These are phyloP conservation scores for Emys orbicularis DNA, from an alignment of 2,797 vertebrate genomes.

Conservation along the genomic window DNA sequence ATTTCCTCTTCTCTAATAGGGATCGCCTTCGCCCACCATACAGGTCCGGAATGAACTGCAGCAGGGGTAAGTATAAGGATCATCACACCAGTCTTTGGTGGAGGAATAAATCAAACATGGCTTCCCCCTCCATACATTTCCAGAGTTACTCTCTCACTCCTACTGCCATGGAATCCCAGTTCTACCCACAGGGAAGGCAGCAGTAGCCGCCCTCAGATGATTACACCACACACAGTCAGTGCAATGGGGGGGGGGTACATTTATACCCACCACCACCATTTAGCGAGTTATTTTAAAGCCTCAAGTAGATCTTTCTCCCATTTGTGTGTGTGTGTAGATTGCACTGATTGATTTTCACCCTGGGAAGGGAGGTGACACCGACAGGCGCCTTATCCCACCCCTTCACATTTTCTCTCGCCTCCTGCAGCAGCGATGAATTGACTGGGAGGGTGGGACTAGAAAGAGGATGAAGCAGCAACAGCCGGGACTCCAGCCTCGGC, in stretches of 20 bases:
- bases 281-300: background rate
- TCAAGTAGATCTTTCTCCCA: background rate
- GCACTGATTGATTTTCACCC: conserved; percentile 45
- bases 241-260: background rate
- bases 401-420: conserved; percentile 3
- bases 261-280: background rate
- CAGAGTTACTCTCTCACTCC: conserved; percentile 70
- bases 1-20: conserved; percentile 52
- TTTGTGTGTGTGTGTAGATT: background rate
- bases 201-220: conserved; percentile 8
- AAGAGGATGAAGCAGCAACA: too few species aligned
- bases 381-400: background rate
- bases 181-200: conserved; percentile 46
- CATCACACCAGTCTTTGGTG: conserved; percentile 67
- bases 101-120: conserved; percentile 82
- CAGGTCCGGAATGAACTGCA: conserved; percentile 69
- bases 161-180: conserved; percentile 52
- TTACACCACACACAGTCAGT: background rate
- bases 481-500: conserved; percentile 49
- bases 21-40: conserved; percentile 49
- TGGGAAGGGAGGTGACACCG: background rate
- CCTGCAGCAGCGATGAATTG: conserved; percentile 16
- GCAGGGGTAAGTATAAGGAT: conserved; percentile 66
- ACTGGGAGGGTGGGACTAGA: background rate
- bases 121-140: conserved; percentile 79